Evolutionary conservation across 2,113 vertebrate genomes (phyloP).

Genomic region (Clarias gariepinus): DNA sequence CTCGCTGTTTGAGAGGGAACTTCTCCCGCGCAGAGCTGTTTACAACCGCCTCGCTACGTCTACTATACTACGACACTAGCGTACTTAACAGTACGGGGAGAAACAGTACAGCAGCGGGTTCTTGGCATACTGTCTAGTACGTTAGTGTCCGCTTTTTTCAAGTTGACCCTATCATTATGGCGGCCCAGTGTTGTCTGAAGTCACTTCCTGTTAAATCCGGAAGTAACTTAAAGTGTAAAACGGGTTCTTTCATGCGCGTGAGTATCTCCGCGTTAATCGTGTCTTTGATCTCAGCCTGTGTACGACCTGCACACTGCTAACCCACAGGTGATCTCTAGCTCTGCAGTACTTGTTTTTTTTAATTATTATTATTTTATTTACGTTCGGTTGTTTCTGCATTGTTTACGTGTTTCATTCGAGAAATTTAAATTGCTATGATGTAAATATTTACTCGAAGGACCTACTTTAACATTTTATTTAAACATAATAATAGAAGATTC

Average conservation of each 20-base stretch:
- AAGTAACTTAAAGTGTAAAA: background rate
- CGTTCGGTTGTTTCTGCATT: background rate
- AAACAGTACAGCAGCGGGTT: background rate
- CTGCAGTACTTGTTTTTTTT: too few relatives aligned
- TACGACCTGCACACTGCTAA: background rate
- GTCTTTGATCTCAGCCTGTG: background rate
- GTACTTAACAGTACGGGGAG: background rate
- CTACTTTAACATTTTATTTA: background rate
- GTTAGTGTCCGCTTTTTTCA: background rate
- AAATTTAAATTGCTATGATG: background rate
- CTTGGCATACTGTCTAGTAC: background rate
- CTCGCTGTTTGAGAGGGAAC: background rate
- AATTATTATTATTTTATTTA: too few relatives aligned
- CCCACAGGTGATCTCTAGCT: background rate
- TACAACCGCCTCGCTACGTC: too few relatives aligned
- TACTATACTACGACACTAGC: too few relatives aligned
- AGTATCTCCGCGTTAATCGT: background rate
- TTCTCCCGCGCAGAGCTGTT: constrained; percentile 1
- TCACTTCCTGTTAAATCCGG: background rate
- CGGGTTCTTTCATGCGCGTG: background rate
- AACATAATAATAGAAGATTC: background rate
- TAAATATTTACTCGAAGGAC: background rate
- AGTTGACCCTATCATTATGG: constrained; percentile 44
- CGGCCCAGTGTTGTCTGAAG: background rate
- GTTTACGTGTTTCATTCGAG: background rate